These are phyloP conservation scores for Agrypnus murinus DNA, from an alignment of 2,888 invertebrate genomes.

Conservation along the genomic window DNA sequence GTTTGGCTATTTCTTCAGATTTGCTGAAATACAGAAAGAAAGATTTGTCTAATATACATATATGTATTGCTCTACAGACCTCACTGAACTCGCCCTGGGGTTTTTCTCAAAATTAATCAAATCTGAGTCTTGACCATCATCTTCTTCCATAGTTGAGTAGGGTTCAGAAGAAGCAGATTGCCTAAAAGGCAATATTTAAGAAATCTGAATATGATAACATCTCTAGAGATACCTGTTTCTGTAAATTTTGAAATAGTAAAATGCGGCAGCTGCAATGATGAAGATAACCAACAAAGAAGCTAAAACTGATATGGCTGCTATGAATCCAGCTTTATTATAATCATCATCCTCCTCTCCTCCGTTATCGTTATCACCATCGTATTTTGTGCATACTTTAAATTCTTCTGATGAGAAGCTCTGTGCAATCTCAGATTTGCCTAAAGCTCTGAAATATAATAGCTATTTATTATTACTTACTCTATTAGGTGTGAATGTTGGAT, in stretches of 20 bases:
- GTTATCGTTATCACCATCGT: background rate
- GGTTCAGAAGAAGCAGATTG: constrained; percentile 38
- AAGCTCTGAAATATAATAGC: constrained; percentile 13
- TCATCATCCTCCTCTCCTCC: background rate
- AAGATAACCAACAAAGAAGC: constrained; percentile 60
- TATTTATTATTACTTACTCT: too few relatives aligned
- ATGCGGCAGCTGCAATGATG: constrained; percentile 61
- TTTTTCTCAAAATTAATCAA: constrained; percentile 17
- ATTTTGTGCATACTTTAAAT: constrained; percentile 1
- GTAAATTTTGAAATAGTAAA: constrained; percentile 64
- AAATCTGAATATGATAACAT: background rate
- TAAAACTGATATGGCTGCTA: constrained; percentile 64
- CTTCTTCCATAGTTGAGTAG: constrained; percentile 19
- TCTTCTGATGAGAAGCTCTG: constrained; percentile 4
- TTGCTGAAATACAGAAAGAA: background rate
- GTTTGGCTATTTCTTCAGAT: constrained; percentile 32
- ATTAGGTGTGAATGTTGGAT: too few relatives aligned
- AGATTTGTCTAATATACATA: too few relatives aligned
- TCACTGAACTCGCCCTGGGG: background rate
- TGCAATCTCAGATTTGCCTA: background rate
- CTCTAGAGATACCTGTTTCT: constrained; percentile 47
- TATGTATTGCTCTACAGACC: background rate
- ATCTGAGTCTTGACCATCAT: background rate
- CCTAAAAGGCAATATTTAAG: constrained; percentile 25
- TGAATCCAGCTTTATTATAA: constrained; percentile 55